These are phyloP conservation scores for Anser cygnoides DNA, from an alignment of 2,113 vertebrate genomes.

Conservation along the genomic window DNA sequence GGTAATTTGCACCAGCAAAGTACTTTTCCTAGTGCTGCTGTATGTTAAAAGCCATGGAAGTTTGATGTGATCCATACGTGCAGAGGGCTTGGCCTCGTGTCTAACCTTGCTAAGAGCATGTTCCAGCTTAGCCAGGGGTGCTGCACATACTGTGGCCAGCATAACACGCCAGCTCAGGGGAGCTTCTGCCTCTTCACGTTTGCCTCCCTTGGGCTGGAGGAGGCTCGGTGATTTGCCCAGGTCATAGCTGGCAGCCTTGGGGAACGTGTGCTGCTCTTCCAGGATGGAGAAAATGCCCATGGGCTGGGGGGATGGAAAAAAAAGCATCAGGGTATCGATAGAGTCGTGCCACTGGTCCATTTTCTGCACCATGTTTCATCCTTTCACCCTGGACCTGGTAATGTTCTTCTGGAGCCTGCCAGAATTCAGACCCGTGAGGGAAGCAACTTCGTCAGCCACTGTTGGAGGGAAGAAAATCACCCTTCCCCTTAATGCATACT, in stretches of 20 bases:
- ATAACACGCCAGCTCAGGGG: not conserved
- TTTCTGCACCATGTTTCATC: too few species aligned
- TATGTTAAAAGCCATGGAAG: accelerated
- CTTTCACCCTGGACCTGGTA: too few species aligned
- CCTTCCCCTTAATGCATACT: too few species aligned
- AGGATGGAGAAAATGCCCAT: slow-evolving; percentile 73
- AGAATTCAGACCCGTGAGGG: too few species aligned
- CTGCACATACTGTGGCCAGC: not conserved
- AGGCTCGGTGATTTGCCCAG: slow-evolving; percentile 50
- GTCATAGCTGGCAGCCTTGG: slow-evolving; percentile 38
- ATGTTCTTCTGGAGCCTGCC: too few species aligned
- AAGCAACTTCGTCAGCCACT: too few species aligned
- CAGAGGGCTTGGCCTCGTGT: not conserved
- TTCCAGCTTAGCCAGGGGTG: not conserved
- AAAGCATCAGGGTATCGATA: not conserved
- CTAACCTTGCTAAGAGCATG: not conserved
- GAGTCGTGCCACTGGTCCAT: too few species aligned
- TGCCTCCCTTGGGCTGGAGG: slow-evolving; percentile 42
- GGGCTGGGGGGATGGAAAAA: slow-evolving; percentile 1
- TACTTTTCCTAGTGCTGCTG: not conserved
- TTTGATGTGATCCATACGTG: not conserved
- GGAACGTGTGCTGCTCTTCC: not conserved
- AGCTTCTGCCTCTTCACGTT: slow-evolving; percentile 33
- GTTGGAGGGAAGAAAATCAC: too few species aligned
- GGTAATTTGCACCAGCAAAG: not conserved